Conservation (phyloP, 2,888 invertebrate species). For the Dolichomitus sp. region DNA sequence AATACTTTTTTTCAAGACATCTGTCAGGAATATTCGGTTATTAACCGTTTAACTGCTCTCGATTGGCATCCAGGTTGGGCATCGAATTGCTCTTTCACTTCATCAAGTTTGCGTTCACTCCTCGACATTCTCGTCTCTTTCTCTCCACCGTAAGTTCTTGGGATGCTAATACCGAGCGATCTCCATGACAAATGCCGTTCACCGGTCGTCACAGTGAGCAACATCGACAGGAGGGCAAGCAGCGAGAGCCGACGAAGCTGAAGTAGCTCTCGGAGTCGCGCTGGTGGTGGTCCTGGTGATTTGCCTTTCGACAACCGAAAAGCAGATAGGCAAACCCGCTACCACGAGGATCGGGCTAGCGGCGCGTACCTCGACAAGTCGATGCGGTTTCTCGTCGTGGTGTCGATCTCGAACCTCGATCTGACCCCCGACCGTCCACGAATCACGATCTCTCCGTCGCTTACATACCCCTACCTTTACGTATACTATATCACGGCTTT, state of each 20-base stretch:
- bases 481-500: background rate
- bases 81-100: background rate
- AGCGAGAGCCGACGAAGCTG: slow-evolving; percentile 13
- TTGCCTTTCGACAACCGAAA: slow-evolving; percentile 59
- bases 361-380: slow-evolving; percentile 5
- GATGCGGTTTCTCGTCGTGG: slow-evolving; percentile 27
- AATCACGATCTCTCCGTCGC: slow-evolving; percentile 60
- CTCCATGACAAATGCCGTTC: slow-evolving; percentile 77
- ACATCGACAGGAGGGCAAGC: slow-evolving; percentile 24
- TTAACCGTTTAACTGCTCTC: background rate
- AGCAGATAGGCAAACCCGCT: slow-evolving; percentile 44
- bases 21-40: background rate
- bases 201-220: slow-evolving; percentile 67
- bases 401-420: slow-evolving; percentile 61
- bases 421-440: slow-evolving; percentile 54
- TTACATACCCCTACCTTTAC: background rate
- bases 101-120: slow-evolving; percentile 1
- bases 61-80: slow-evolving; percentile 9
- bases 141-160: slow-evolving; percentile 2
- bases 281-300: slow-evolving; percentile 59
- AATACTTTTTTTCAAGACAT: background rate
- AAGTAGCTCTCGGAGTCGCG: slow-evolving; percentile 46
- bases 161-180: slow-evolving; percentile 70
- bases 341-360: slow-evolving; percentile 24
- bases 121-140: slow-evolving; percentile 26